Base-by-base conservation (phyloP, 2,888 invertebrate species). In the Plagodis dolabraria region DNA sequence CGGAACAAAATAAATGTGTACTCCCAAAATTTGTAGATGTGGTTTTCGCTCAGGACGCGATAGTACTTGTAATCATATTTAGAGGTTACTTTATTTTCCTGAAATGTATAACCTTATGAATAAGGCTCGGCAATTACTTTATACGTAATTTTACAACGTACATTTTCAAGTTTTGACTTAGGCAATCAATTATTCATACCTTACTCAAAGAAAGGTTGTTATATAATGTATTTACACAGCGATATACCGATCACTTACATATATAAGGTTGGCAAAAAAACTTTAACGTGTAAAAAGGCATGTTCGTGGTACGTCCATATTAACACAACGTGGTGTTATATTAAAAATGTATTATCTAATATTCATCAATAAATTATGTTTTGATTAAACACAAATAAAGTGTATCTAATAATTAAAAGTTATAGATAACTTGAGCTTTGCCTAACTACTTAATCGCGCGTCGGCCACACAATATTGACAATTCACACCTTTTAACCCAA, bases 351-450 rank as follows among this genome's bases (percentile, higher is more conserved):
- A 33, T 44, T 35, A 34, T 44, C 12, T 51, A 11, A 48, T 38
- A 57, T 49, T 57, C 33, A 53, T 38, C 5, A 40, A 59, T 11
- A 50, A 52, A 47, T 11, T 53, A 11, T 51, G 46, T 47, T 55
- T 53, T 40, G 51, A 48, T 53, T 62, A 11, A n/a, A 12, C 10
- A 22, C 34, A 46, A 46, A 53, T 38, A 44, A 43, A n/a, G 7
- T 45, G 45, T 48, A 50, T 47, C 63, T 60, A 64, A 47, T 65
- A 65, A 65, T 67, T 48, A 57, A 65, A 60, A 80, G 69, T 75
- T 80, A 79, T 80, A 77, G 82, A 81, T 80, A 80, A 87, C 82
- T 90, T 89, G 90, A 90, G 90, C 90, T 85, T 89, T 80, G 77
- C 76, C 80, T 83, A 83, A 72, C 75, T 80, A 77, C 22, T 22